A percentile compares a stretch with the other conserved stretches of the same genome.
phyloP scores from a whole-genome alignment of 2,797 vertebrate species.

The Hemitrygon akajei region DNA sequence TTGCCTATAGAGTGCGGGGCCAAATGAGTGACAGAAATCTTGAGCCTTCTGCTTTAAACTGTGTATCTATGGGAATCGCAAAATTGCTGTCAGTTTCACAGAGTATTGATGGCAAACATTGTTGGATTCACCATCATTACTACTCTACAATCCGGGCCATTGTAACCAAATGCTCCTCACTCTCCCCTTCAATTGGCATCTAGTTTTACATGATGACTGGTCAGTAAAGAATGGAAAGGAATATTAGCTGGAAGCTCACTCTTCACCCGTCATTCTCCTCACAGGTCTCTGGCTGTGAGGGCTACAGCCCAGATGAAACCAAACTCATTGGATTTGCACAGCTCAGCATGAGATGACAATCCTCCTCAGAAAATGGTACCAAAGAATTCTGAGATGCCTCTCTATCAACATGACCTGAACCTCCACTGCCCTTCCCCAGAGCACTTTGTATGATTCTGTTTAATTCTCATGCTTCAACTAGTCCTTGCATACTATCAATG shows the following conservation, averaged over 20 bases:
- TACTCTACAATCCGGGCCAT: background rate
- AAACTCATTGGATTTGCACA: conserved; percentile 38
- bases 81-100: too few species aligned
- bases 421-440: conserved; percentile 1
- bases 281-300: conserved; percentile 35
- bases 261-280: conserved; percentile 21
- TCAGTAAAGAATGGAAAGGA: background rate
- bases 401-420: conserved; percentile 23
- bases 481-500: background rate
- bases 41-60: too few species aligned
- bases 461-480: conserved; percentile 21
- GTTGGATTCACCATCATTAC: too few species aligned
- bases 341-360: conserved; percentile 34
- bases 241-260: background rate
- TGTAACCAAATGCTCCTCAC: background rate
- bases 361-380: background rate
- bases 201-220: background rate
- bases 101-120: too few species aligned
- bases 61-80: too few species aligned
- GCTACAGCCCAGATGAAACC: conserved; percentile 26
- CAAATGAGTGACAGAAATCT: too few species aligned
- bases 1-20: too few species aligned
- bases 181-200: background rate
- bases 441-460: conserved; percentile 33
- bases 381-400: conserved; percentile 30